Evolutionary conservation across 2,797 vertebrate species (phyloP).

Genomic region (Chromis chromis): DNA sequence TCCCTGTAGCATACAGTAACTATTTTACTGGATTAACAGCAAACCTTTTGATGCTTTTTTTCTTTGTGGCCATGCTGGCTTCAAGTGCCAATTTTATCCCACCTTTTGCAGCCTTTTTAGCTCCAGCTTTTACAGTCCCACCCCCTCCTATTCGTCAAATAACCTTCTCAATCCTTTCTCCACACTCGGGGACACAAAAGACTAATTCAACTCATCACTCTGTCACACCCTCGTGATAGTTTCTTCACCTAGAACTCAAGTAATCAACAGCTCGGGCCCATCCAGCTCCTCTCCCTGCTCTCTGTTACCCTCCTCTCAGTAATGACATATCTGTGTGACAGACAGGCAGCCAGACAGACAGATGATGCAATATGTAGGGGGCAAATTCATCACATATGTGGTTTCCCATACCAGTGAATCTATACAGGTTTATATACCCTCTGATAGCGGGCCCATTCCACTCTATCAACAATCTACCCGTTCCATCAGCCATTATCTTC

Average conservation of each 20-base stretch:
- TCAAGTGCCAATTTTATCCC: not conserved
- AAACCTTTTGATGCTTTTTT: not conserved
- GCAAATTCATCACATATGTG: conserved; percentile 43
- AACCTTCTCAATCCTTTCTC: conserved; percentile 33
- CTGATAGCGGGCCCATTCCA: conserved; percentile 3
- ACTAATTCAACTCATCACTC: conserved; percentile 33
- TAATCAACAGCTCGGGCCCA: conserved; percentile 52
- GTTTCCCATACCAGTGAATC: conserved; percentile 19
- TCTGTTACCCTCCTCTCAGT: conserved; percentile 24
- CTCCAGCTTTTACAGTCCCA: conserved; percentile 1
- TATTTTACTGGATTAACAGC: not conserved
- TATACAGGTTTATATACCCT: conserved; percentile 30
- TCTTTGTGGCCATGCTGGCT: not conserved
- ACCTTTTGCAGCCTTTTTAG: not conserved
- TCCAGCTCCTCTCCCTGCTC: not conserved
- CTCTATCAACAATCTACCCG: conserved; percentile 6
- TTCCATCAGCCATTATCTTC: conserved; percentile 21
- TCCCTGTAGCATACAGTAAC: not conserved
- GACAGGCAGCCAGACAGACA: conserved; percentile 46
- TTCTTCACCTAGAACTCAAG: conserved; percentile 61
- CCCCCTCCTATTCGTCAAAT: conserved; percentile 31
- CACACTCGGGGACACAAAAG: conserved; percentile 28
- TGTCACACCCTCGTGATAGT: conserved; percentile 55
- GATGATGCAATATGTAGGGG: conserved; percentile 29
- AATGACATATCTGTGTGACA: conserved; percentile 49